Evolutionary conservation across 1,140 invertebrate genomes (phyloP), one percentile per base, ranked within the genome.

Genomic region (Lutraria rhynchaena): DNA sequence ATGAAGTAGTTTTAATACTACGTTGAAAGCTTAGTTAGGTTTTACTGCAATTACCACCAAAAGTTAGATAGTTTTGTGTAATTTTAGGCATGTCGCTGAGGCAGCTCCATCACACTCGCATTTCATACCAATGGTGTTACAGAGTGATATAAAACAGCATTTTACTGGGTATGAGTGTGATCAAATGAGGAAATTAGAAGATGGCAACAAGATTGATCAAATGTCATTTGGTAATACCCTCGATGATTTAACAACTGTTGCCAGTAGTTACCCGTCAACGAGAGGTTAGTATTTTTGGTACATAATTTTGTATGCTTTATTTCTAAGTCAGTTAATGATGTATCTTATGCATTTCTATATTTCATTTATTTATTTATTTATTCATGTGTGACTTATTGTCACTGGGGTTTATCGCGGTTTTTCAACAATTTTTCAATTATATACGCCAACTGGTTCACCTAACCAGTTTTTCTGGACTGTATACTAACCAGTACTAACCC

Each of bases 21-120:
- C n/a, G n/a, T n/a, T n/a, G n/a, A n/a, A n/a, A n/a, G n/a, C n/a
- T n/a, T n/a, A n/a, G n/a, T n/a, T n/a, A n/a, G n/a, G n/a, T n/a
- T n/a, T n/a, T n/a, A n/a, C n/a, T n/a, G n/a, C n/a, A n/a, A n/a
- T n/a, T n/a, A n/a, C n/a, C n/a, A n/a, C n/a, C n/a, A n/a, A n/a
- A n/a, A n/a, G n/a, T n/a, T n/a, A n/a, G n/a, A n/a, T n/a, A n/a
- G n/a, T n/a, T n/a, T n/a, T n/a, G n/a, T n/a, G n/a, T n/a, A n/a
- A n/a, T n/a, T n/a, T n/a, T 37, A 89, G 88, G 88, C 88, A 90
- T 67, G 71, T 90, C 22, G 83, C 87, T 49, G 85, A 90, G 35
- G 63, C 88, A 22, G 83, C 88, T 11, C 84, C 87, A 11, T 51
- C 83, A 51, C 85, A 87, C 27, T 87, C 85, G 41, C 74, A 82